Evolutionary conservation across 1,140 invertebrate genomes (phyloP).

Genomic region (Hydropsyche tenuis): DNA sequence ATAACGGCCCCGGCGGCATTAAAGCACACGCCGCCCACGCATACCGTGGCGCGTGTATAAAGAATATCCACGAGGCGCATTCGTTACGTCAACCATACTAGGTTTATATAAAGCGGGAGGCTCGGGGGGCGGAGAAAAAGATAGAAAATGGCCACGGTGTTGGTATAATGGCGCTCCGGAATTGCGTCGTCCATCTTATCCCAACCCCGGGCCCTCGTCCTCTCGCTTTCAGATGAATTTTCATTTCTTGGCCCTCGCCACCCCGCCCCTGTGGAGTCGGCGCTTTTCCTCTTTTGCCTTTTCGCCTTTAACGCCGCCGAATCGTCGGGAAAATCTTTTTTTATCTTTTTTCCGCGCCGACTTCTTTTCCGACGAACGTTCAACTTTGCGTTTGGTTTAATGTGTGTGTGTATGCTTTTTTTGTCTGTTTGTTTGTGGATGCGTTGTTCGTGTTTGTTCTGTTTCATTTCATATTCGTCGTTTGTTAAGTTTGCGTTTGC

Average conservation of each 20-base stretch:
- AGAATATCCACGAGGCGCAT: constrained; percentile 22
- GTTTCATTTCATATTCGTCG: constrained; percentile 14
- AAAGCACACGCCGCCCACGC: too few relatives aligned
- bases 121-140: constrained; percentile 52
- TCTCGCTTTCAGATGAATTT: constrained; percentile 59
- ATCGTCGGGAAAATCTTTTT: constrained; percentile 21
- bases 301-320: background rate
- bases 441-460: constrained; percentile 1
- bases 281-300: background rate
- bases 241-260: constrained; percentile 60
- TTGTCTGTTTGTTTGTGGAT: too few relatives aligned
- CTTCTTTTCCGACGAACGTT: constrained; percentile 1
- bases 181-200: constrained; percentile 64
- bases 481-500: too few relatives aligned
- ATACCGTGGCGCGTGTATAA: constrained; percentile 3
- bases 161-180: constrained; percentile 64
- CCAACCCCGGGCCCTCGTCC: constrained; percentile 51
- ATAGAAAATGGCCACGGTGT: constrained; percentile 64
- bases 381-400: background rate
- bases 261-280: constrained; percentile 52
- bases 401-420: too few relatives aligned
- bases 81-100: constrained; percentile 26
- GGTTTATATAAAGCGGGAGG: constrained; percentile 32
- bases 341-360: constrained; percentile 29
- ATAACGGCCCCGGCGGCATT: too few relatives aligned